Base-by-base conservation (phyloP, 1,140 invertebrate genomes). In the Musca vetustissima region DNA sequence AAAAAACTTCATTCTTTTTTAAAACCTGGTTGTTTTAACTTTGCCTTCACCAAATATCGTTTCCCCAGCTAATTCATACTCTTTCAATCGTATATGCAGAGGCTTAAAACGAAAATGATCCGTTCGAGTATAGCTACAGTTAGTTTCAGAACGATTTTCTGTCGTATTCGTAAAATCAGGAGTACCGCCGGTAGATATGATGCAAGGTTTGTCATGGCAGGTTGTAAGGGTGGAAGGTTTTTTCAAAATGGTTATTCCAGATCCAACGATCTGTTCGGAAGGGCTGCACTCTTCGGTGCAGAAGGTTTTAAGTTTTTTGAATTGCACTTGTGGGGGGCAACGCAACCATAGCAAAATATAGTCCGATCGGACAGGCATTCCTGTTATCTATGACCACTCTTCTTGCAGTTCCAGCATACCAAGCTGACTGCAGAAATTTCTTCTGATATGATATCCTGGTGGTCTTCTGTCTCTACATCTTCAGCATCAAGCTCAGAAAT, bases 381-480 rank as follows among this genome's bases (percentile, higher is more conserved):
- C 1, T 70, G 59, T 22, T 70, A 68, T 4, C 66, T 22, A 24
- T 70, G 69, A 1, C 69, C 71, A 6, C 52, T 49, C 14, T 72
- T 59, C 0, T 28, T 48, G 11, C 69, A 72, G 2, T 72, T 72
- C 48, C 69, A 72, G n/a, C 66, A 72, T 9, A 69, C 52, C 15
- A 64, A 36, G 6, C 4, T 32, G 4, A 64, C 28, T 19, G 36
- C 36, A 11, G 59, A 24, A 3, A 19, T 17, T 4, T 19, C 32
- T 2, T 64, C 59, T 1, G 6, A 11, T 19, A 50, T n/a, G 2
- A 19, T 4, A 50, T 19, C n/a, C 19, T 13, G 6, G 11, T 19
- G 49, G 11, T 50, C 49, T 7, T 3, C 19, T 8, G 7, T 11
- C 13, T 19, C 11, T 11, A 13, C 11, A 8, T 43, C 11, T 7